These are phyloP conservation scores for Struthidea cinerea DNA, from an alignment of 2,113 vertebrate species.

Conservation along the genomic window DNA sequence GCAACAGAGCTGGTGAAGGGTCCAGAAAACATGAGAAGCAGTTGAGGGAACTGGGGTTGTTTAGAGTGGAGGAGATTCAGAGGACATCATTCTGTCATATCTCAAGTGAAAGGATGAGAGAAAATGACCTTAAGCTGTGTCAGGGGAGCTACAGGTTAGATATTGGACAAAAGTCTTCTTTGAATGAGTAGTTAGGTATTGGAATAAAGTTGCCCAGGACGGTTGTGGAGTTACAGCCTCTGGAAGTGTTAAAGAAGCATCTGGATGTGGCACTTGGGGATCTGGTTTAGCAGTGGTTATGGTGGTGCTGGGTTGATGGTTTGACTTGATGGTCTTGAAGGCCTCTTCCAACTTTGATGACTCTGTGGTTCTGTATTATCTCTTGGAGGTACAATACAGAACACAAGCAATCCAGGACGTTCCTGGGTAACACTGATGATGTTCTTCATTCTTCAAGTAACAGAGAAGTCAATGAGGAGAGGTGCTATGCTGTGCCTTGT, in stretches of 20 bases:
- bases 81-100: neutral
- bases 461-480: neutral
- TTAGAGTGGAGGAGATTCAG: neutral
- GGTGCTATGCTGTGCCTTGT: neutral
- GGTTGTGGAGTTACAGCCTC: neutral
- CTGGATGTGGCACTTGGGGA: neutral
- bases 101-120: neutral
- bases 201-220: neutral
- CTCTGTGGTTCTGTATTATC: neutral
- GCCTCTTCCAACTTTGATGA: neutral
- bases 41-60: neutral
- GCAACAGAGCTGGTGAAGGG: neutral
- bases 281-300: neutral
- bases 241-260: neutral
- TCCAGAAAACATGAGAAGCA: neutral
- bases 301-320: too few species aligned
- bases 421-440: neutral
- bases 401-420: neutral
- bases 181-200: neutral
- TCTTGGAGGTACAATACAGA: neutral
- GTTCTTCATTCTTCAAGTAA: neutral
- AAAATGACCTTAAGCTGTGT: neutral
- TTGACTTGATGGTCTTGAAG: neutral
- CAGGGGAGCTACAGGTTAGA: neutral
- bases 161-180: neutral